Base-by-base conservation (phyloP, 2,113 vertebrate genomes). In the Archilochus colubris region DNA sequence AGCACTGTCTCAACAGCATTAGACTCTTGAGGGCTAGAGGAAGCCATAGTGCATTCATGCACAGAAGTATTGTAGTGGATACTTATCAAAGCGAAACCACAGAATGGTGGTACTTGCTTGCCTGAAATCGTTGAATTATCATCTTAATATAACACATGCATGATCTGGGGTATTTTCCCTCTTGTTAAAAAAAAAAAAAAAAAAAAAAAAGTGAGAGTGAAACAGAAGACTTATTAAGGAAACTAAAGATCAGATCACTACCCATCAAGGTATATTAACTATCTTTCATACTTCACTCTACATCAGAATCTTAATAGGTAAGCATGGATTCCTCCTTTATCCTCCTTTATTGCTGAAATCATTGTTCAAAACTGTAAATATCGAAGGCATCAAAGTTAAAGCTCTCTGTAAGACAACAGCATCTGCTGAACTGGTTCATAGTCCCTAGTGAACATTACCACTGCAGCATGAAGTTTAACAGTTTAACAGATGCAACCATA, bases 71-170 rank as follows among this genome's bases (percentile, higher is more conserved):
- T 91, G 68, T 53, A 91, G 66, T 23, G 74, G 62, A 24, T 78
- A 48, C 70, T 94, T 87, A 89, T 89, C 81, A 92, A 91, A 95
- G 51, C 28, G 91, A 93, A 88, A 75, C 6, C n/a, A 68, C 36
- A 54, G 75, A 88, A 79, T 22, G 18, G 40, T 79, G n/a, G 17
- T 21, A 38, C 31, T 90, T 74, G 51, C 46, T 94, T 88, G 67
- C 69, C 80, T 81, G 33, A 85, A 94, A 89, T 92, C 15, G 51
- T 17, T 75, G 61, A 96, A 91, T 50, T 22, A 81, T n/a, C 24
- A 82, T 79, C 70, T 86, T 61, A 12, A 58, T 77, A 36, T 62
- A 70, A 86, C 25, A 25, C 33, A 67, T 14, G 2, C 91, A 70
- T 62, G 30, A 84, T 59, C 44, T 58, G 15, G 46, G 38, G 31